Percentiles rank a stretch among this genome's conserved stretches.
Evolutionary conservation across 2,113 vertebrate species (phyloP).

Genomic region (Podiceps cristatus): DNA sequence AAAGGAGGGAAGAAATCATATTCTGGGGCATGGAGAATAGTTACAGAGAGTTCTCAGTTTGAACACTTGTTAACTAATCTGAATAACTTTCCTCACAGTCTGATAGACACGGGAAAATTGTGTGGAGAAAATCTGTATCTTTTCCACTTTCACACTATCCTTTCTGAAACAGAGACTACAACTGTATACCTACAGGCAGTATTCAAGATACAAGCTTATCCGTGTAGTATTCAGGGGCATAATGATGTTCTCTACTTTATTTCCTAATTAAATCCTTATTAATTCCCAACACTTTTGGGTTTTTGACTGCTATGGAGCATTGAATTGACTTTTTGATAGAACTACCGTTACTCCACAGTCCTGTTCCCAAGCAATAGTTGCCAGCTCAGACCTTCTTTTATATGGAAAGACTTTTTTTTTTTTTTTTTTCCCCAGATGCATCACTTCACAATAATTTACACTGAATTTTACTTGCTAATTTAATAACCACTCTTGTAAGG

Average conservation of each 20-base stretch:
- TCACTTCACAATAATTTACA: background rate
- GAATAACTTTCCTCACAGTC: background rate
- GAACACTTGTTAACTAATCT: background rate
- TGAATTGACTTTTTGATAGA: background rate
- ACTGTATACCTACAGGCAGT: too few relatives aligned
- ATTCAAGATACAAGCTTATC: background rate
- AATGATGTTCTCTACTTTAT: background rate
- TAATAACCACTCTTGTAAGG: background rate
- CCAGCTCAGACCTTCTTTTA: background rate
- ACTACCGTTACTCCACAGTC: background rate
- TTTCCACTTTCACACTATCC: background rate
- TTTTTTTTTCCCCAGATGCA: background rate
- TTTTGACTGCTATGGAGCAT: background rate
- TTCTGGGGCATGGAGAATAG: background rate
- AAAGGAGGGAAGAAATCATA: rapidly evolving
- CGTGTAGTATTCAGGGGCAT: background rate
- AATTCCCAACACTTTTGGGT: background rate
- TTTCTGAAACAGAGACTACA: background rate
- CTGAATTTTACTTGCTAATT: background rate
- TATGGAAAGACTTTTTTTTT: background rate
- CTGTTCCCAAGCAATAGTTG: background rate
- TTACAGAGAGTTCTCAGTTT: background rate
- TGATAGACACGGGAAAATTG: background rate
- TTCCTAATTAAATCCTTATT: background rate
- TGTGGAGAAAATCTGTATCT: background rate